phyloP scores from a whole-genome alignment of 2,888 invertebrate genomes.

The Coleophora flavipennella region DNA sequence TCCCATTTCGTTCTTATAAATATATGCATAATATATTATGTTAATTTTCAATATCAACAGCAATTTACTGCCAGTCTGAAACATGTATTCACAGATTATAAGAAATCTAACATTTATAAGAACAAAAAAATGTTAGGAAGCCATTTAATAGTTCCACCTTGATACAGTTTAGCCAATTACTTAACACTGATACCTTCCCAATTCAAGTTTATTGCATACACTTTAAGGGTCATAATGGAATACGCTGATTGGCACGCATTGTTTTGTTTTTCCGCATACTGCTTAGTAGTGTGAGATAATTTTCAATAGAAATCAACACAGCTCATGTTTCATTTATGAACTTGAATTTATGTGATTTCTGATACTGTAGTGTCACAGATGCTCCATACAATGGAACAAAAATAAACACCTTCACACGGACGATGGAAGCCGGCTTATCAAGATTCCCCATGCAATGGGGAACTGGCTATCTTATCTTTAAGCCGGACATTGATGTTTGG shows the following conservation, averaged over 20 bases:
- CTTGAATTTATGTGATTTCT: no score
- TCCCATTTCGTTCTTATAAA: no score
- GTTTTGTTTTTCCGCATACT: constrained; percentile 33
- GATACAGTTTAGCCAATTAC: neutral
- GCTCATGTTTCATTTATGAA: constrained; percentile 31
- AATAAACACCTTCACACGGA: no score
- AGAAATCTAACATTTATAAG: constrained; percentile 1
- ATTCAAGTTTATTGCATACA: constrained; percentile 1
- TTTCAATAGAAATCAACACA: constrained; percentile 23
- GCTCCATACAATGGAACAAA: no score
- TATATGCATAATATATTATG: no score
- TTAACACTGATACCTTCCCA: neutral
- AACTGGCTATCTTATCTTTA: no score
- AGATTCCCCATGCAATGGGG: no score
- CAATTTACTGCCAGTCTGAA: constrained; percentile 1
- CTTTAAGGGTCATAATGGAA: constrained; percentile 6
- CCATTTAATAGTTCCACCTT: constrained; percentile 1
- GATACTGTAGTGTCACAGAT: no score
- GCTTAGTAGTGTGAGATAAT: constrained; percentile 36
- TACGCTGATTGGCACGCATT: constrained; percentile 3
- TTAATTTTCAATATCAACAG: neutral
- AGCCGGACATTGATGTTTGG: no score
- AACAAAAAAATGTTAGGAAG: neutral
- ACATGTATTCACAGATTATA: neutral
- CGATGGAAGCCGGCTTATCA: no score